Percentiles rank a stretch among this genome's conserved stretches.
phyloP scores from a whole-genome alignment of 64 coral and sea anemone genomes.

The Trachythela sp. region DNA sequence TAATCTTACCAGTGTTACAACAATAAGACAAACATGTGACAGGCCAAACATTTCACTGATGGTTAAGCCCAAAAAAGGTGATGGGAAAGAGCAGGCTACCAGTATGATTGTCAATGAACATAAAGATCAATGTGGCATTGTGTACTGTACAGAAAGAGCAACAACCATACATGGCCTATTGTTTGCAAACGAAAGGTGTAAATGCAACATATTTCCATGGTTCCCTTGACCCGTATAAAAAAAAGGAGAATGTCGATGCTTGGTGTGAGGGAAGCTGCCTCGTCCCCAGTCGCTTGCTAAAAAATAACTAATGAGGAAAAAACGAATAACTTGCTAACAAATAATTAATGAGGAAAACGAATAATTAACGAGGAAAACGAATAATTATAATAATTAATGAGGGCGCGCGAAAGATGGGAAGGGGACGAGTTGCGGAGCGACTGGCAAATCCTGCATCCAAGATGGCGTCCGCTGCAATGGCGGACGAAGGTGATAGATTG shows the following conservation, averaged over 20 bases:
- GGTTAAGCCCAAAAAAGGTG: background rate
- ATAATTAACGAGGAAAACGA: too few relatives aligned
- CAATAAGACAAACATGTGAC: background rate
- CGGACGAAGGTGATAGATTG: too few relatives aligned
- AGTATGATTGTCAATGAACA: background rate
- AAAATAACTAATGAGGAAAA: too few relatives aligned
- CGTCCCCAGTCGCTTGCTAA: too few relatives aligned
- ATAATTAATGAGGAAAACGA: too few relatives aligned
- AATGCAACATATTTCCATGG: slow-evolving; percentile 1
- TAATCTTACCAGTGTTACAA: background rate
- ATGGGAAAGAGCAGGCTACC: background rate
- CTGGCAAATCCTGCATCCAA: background rate
- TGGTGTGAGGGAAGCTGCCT: background rate
- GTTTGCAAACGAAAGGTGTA: background rate
- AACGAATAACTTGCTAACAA: too few relatives aligned
- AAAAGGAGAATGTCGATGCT: background rate
- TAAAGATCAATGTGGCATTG: too few relatives aligned
- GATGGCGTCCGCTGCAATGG: too few relatives aligned
- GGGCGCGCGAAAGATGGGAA: too few relatives aligned
- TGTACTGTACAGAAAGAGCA: background rate
- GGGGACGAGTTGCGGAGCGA: too few relatives aligned
- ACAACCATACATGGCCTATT: background rate
- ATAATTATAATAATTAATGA: too few relatives aligned
- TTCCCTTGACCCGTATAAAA: background rate
- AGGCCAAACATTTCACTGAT: background rate